Evolutionary conservation across 2,888 invertebrate genomes (phyloP).

Genomic region (Dusona sp.): DNA sequence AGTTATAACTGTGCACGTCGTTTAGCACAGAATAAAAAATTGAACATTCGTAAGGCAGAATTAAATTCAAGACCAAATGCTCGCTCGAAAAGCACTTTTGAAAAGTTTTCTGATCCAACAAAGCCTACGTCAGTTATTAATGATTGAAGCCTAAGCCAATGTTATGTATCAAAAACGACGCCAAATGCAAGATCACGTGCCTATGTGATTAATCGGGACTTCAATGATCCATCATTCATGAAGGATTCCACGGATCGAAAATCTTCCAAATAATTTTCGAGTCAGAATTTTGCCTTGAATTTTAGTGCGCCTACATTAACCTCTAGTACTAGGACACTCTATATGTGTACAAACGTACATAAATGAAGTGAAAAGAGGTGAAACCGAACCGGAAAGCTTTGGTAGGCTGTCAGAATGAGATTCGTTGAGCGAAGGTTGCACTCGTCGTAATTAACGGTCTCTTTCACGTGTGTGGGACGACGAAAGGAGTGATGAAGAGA

Average conservation of each 20-base stretch:
- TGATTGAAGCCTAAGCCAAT: not conserved
- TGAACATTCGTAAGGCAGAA: not conserved
- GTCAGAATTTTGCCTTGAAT: not conserved
- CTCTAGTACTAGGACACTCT: not conserved
- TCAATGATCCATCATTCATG: not conserved
- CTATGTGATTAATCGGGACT: not conserved
- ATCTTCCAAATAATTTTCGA: not conserved
- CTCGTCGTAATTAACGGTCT: conserved; percentile 60
- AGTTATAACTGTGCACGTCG: not conserved
- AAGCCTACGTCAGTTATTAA: not conserved
- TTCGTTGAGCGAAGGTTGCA: conserved; percentile 44
- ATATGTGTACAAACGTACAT: not conserved
- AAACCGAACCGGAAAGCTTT: conserved; percentile 30
- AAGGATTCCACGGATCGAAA: not conserved
- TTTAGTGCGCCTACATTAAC: not conserved
- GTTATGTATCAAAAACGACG: not conserved
- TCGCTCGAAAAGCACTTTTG: not conserved
- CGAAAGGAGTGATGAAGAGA: conserved; percentile 33
- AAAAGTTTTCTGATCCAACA: not conserved
- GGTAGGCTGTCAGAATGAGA: conserved; percentile 41
- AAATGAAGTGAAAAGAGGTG: conserved; percentile 15
- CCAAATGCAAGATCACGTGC: not conserved
- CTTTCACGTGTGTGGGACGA: conserved; percentile 52
- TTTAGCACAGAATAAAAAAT: not conserved
- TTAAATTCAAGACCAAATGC: not conserved